Percentiles rank a stretch among this genome's conserved stretches.
Conservation (phyloP, 53 echinoderm and acorn worm genomes). For the Echinometra lucunter region DNA sequence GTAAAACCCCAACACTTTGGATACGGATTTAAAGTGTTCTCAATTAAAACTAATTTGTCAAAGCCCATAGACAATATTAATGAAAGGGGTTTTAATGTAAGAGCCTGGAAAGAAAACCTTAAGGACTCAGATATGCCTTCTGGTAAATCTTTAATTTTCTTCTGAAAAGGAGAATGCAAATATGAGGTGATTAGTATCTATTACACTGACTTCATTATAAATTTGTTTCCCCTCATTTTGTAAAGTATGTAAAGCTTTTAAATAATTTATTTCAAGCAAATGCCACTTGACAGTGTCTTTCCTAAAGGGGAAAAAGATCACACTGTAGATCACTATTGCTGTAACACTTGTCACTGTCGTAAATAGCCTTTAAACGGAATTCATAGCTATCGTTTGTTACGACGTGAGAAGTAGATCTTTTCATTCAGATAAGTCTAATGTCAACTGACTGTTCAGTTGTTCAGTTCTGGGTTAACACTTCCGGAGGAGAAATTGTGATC, state of each 20-base stretch:
- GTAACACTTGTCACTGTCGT: background rate
- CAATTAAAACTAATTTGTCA: background rate
- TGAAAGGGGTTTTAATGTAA: background rate
- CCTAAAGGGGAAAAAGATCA: background rate
- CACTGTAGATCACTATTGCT: background rate
- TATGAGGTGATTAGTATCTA: too few relatives aligned
- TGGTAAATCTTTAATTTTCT: too few relatives aligned
- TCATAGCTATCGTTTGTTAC: background rate
- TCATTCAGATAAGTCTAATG: background rate
- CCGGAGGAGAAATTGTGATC: constrained; percentile 14
- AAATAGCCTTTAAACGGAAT: background rate
- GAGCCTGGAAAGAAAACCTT: background rate
- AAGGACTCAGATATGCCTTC: background rate
- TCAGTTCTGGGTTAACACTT: constrained; percentile 23
- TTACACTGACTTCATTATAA: background rate
- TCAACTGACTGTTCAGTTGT: constrained; percentile 18
- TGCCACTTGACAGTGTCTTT: background rate
- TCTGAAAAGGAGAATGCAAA: too few relatives aligned
- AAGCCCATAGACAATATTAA: background rate
- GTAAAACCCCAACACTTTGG: background rate
- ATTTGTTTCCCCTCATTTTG: background rate
- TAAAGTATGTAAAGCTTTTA: background rate
- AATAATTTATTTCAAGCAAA: background rate
- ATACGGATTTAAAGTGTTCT: background rate
- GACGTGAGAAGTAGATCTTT: background rate